A percentile compares a stretch with the other conserved stretches of the same genome.
phyloP scores from a whole-genome alignment of 2,888 invertebrate species.

The Bimastos eiseni region DNA sequence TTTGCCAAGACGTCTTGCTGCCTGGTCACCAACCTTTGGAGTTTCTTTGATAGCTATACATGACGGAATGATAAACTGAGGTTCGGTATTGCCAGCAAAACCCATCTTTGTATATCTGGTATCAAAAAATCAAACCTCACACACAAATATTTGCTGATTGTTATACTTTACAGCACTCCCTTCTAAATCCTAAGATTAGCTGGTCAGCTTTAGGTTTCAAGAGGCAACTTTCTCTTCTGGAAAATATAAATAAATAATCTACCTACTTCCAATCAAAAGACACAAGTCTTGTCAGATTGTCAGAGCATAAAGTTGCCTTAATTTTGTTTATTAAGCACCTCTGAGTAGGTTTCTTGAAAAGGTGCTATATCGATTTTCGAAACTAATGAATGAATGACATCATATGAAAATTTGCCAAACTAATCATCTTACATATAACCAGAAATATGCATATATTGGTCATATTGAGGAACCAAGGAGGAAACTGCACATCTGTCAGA shows the following conservation, averaged over 20 bases:
- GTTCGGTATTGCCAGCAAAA: conserved; percentile 97
- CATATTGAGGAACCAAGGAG: too few species aligned
- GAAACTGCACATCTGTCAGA: too few species aligned
- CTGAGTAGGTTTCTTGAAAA: too few species aligned
- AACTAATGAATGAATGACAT: too few species aligned
- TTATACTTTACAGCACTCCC: neutral
- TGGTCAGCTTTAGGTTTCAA: neutral
- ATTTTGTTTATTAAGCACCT: too few species aligned
- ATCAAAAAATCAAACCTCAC: neutral
- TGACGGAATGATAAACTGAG: conserved; percentile 98
- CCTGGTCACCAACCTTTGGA: conserved; percentile 92
- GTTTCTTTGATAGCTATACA: conserved; percentile 94
- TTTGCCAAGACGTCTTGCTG: conserved; percentile 83
- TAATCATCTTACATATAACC: neutral
- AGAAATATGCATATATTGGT: neutral
- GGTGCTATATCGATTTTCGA: too few species aligned
- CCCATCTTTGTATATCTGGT: conserved; percentile 92
- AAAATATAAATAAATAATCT: neutral
- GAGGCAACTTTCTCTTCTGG: neutral
- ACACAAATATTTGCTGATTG: neutral
- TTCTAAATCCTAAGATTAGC: neutral
- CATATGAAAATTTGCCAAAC: neutral
- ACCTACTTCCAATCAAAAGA: neutral
- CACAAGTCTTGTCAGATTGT: neutral
- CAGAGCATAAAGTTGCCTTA: neutral